A percentile compares a stretch with the other conserved stretches of the same genome.
Evolutionary conservation across 2,797 vertebrate species (phyloP).

Genomic region (Siniperca undulata): DNA sequence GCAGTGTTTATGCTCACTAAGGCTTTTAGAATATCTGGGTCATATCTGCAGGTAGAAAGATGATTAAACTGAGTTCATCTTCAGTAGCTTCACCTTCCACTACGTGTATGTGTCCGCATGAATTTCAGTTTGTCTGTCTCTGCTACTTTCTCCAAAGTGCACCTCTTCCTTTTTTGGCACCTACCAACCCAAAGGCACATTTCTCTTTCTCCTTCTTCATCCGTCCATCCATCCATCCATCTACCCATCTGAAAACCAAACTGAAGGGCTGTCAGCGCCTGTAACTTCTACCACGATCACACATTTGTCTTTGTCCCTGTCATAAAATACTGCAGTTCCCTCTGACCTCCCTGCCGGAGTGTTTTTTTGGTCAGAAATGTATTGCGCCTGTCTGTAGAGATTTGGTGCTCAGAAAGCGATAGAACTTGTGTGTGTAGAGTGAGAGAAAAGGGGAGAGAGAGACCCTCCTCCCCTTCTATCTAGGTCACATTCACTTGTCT

Average conservation of each 20-base stretch:
- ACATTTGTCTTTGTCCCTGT: slow-evolving; percentile 55
- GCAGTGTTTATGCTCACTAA: background rate
- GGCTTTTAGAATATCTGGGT: slow-evolving; percentile 16
- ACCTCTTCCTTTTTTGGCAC: slow-evolving; percentile 47
- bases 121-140: background rate
- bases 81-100: slow-evolving; percentile 7
- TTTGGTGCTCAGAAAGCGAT: slow-evolving; percentile 37
- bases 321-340: slow-evolving; percentile 29
- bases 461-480: slow-evolving; percentile 54
- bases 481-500: slow-evolving; percentile 79
- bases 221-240: slow-evolving; percentile 38
- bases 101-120: background rate
- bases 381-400: slow-evolving; percentile 47
- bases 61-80: background rate
- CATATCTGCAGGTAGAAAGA: slow-evolving; percentile 32
- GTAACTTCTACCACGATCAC: slow-evolving; percentile 62
- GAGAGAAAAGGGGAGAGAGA: background rate
- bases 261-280: slow-evolving; percentile 71
- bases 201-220: slow-evolving; percentile 13
- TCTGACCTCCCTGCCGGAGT: slow-evolving; percentile 35
- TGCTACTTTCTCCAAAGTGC: slow-evolving; percentile 12
- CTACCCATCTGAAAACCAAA: slow-evolving; percentile 58
- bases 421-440: slow-evolving; percentile 21
- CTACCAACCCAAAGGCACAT: slow-evolving; percentile 42
- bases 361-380: slow-evolving; percentile 39